Evolutionary conservation across 2,888 invertebrate species (phyloP), one percentile per base, ranked within the genome.

Genomic region (Lymantria dispar): DNA sequence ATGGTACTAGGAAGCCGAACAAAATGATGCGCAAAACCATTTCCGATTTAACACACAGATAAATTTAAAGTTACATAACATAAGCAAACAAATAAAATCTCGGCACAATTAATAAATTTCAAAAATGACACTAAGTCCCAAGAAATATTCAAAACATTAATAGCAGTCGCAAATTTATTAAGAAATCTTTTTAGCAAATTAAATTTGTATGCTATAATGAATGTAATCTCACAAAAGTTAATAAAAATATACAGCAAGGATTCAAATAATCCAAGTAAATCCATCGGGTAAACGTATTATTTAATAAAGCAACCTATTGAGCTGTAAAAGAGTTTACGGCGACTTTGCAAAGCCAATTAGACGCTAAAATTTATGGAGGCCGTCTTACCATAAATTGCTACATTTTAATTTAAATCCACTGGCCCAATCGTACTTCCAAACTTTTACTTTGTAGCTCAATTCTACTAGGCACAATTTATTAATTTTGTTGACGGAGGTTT

Each of bases 311-410:
- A 72, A 72, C 72, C 72, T 76, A 82, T 80, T 78, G 79, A 79
- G 83, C 78, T 78, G 85, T 89, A 85, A 87, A 88, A 84, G 80
- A 80, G 81, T 89, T 87, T 85, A 88, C 80, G 79, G 74, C 79
- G 74, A 83, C 74, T 81, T 80, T 69, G 76, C 78, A 67, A 70
- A 79, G 82, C 87, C 86, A 89, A 89, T 89, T 90, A 89, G 85
- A 77, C 76, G 71, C 72, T 68, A 50, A 78, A 87, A 89, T 88
- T 89, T 89, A 89, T 85, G 80, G 78, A 75, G 68, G 65, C 71
- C 69, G 63, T 71, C 76, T 72, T 61, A 72, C 77, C 83, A 82
- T 88, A 87, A 89, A 87, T 87, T 85, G 84, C 81, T 83, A 83
- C 86, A 82, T 87, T 89, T 87, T 88, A 88, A 89, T 87, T 88